These are phyloP conservation scores for Cecropterus lyciades DNA, from an alignment of 1,140 invertebrate species.

Conservation along the genomic window DNA sequence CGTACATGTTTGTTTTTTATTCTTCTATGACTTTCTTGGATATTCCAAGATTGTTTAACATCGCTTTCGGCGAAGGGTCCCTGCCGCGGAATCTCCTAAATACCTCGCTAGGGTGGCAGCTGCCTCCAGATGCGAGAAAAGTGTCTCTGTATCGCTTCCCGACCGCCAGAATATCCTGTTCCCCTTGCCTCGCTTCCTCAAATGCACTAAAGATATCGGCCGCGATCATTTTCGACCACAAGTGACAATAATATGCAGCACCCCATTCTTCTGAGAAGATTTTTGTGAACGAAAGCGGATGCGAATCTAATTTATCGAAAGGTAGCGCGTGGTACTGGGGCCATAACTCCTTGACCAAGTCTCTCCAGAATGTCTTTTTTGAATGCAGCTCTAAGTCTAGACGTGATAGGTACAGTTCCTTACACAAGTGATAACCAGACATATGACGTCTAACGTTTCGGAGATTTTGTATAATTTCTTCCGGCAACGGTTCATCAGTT, in stretches of 20 bases:
- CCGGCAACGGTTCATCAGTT: slow-evolving; percentile 89
- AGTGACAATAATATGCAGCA: slow-evolving; percentile 90
- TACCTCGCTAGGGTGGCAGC: slow-evolving; percentile 91
- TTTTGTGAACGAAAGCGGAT: slow-evolving; percentile 91
- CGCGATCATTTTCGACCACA: slow-evolving; percentile 95
- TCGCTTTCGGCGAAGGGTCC: slow-evolving; percentile 93
- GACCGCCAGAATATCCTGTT: slow-evolving; percentile 83
- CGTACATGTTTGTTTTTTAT: slow-evolving; percentile 45
- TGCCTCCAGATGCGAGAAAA: slow-evolving; percentile 93
- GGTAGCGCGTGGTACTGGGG: slow-evolving; percentile 90
- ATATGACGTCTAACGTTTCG: slow-evolving; percentile 88
- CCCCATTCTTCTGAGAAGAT: slow-evolving; percentile 90
- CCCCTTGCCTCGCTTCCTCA: slow-evolving; percentile 86
- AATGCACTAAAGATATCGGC: slow-evolving; percentile 95
- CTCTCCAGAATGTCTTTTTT: slow-evolving; percentile 91
- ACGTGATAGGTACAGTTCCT: slow-evolving; percentile 92
- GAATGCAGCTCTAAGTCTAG: slow-evolving; percentile 94
- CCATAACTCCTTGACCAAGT: slow-evolving; percentile 91
- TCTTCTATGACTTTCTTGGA: slow-evolving; percentile 62
- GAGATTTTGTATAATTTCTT: slow-evolving; percentile 87
- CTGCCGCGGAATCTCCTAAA: slow-evolving; percentile 96
- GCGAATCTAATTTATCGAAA: slow-evolving; percentile 90
- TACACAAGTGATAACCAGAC: slow-evolving; percentile 91
- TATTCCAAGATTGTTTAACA: slow-evolving; percentile 88
- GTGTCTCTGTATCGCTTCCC: slow-evolving; percentile 92